phyloP scores from a whole-genome alignment of 64 coral and sea anemone species.

The Porites australiensis region DNA sequence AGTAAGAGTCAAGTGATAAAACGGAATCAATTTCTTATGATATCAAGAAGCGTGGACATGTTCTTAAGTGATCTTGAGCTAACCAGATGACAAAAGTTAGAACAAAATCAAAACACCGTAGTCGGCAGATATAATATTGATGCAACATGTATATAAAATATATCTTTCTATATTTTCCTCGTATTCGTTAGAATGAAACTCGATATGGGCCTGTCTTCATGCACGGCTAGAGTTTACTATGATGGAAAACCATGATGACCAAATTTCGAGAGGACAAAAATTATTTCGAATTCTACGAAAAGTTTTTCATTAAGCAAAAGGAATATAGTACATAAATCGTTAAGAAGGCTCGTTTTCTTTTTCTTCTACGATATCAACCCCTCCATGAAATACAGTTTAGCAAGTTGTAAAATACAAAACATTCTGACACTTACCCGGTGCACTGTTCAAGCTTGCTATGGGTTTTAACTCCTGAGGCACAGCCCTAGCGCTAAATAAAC shows the following conservation, averaged over 20 bases:
- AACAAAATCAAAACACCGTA: conserved; percentile 14
- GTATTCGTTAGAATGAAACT: neutral
- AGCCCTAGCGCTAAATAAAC: conserved; percentile 18
- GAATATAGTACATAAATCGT: neutral
- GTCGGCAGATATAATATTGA: neutral
- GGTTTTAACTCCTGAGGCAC: conserved; percentile 59
- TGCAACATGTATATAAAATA: no score
- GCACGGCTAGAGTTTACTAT: neutral
- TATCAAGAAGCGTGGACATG: neutral
- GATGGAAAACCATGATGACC: neutral
- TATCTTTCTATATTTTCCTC: neutral
- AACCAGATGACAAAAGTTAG: conserved; percentile 11
- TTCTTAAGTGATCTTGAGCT: conserved; percentile 3
- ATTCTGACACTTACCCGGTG: conserved; percentile 48
- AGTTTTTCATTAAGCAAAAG: neutral
- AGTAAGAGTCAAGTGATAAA: no score
- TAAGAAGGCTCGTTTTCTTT: neutral
- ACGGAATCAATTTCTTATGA: no score
- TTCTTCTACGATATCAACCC: conserved; percentile 7
- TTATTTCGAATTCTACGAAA: neutral
- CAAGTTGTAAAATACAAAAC: conserved; percentile 10
- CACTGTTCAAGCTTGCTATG: conserved; percentile 20
- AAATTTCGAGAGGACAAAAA: neutral
- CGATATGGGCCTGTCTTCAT: neutral
- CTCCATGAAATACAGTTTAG: neutral